phyloP scores from a whole-genome alignment of 2,797 vertebrate genomes.

The Cossypha dichroa region DNA sequence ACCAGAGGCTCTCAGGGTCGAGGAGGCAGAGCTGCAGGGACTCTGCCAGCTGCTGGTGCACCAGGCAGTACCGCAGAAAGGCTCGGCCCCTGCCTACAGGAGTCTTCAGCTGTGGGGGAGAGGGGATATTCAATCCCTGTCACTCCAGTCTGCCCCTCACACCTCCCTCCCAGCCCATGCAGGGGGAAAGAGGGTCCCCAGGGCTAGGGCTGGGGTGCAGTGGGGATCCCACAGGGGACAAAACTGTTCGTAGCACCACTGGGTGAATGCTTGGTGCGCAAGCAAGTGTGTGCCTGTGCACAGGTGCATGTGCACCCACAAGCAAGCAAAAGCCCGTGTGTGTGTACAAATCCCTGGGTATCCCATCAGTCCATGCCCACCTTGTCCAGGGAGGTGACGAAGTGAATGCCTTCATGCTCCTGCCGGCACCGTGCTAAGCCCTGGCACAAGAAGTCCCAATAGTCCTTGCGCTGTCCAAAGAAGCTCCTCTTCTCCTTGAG shows the following conservation, averaged over 20 bases:
- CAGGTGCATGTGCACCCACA: too few relatives aligned
- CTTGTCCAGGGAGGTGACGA: slow-evolving; percentile 65
- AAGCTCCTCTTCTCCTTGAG: slow-evolving; percentile 76
- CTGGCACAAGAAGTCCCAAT: slow-evolving; percentile 77
- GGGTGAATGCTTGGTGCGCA: not conserved
- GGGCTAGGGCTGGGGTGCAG: not conserved
- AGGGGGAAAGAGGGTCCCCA: not conserved
- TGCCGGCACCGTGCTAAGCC: slow-evolving; percentile 44
- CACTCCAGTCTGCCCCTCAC: rapidly evolving
- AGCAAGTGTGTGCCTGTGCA: rapidly evolving
- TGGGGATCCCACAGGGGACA: not conserved
- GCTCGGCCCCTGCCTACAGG: slow-evolving; percentile 76
- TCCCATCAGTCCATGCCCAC: not conserved
- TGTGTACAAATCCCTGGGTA: rapidly evolving
- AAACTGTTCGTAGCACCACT: not conserved
- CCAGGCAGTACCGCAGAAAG: slow-evolving; percentile 79
- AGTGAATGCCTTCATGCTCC: slow-evolving; percentile 19
- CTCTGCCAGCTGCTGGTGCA: slow-evolving; percentile 73
- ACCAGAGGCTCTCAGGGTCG: slow-evolving; percentile 65
- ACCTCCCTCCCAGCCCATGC: too few relatives aligned
- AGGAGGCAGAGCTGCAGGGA: slow-evolving; percentile 78
- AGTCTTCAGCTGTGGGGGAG: slow-evolving; percentile 70
- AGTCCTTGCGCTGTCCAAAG: slow-evolving; percentile 72
- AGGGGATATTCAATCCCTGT: not conserved
- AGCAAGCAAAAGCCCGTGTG: rapidly evolving